Base-by-base conservation (phyloP, 2,797 vertebrate species). In the Echiichthys vipera region DNA sequence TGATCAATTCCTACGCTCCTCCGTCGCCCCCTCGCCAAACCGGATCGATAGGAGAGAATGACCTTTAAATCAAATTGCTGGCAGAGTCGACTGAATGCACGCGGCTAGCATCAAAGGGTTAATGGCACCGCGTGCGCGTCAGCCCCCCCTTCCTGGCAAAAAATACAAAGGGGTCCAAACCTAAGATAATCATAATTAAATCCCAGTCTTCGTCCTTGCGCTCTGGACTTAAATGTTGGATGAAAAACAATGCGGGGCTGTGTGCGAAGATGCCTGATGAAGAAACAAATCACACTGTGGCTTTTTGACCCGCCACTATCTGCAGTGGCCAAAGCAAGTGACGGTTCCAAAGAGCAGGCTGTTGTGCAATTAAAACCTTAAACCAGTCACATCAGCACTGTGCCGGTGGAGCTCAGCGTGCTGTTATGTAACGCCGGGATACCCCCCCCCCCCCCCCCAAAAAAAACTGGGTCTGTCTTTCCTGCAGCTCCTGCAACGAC, bases 1-100 rank as follows among this genome's bases (percentile, higher is more conserved):
- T 94, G 90, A 94, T 94, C 93, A 94, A 93, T 94, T 88, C 91
- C 86, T 90, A 73, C 84, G 88, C 92, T 88, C 49, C 84, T 86
- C 88, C 90, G 84, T 91, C 87, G 89, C 89, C 88, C 92, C 90
- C 92, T 91, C 90, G 90, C 92, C 90, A 90, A 92, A 92, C 89
- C 88, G 84, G 93, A 94, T 95, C 94, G 89, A 95, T 95, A 91
- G 88, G 87, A 94, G 92, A 93, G 93, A 94, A 93, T 93, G 93
- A 95, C 94, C 93, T 95, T 94, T 94, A 94, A 94, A 94, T 95
- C 93, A 95, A 93, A 95, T 94, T 92, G 93, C 93, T 93, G 90
- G 91, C 92, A 93, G 91, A 93, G 93, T 90, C 83, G 79, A 89
- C 90, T 79, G 86, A 83, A 90, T 81, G 87, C 88, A 90, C 88